These are phyloP conservation scores for Liolophura sinensis DNA, from an alignment of 1,140 invertebrate genomes.

Conservation along the genomic window DNA sequence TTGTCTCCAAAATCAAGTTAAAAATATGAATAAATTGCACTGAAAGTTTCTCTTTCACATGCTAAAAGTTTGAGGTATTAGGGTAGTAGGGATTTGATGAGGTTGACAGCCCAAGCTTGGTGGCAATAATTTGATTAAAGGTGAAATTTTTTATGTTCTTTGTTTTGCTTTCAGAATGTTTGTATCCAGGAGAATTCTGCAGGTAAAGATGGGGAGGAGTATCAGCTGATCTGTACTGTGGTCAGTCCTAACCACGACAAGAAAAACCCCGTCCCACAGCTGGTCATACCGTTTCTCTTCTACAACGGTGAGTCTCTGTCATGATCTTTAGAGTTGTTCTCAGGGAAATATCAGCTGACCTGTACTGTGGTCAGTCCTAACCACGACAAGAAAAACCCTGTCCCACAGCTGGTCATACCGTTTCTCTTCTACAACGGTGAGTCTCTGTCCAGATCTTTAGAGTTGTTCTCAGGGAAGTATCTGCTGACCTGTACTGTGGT, in stretches of 20 bases:
- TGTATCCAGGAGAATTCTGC: conserved; percentile 50
- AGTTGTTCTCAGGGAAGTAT: no score
- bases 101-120: no score
- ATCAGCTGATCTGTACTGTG: conserved; percentile 40
- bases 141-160: not conserved
- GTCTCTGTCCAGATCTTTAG: conserved; percentile 15
- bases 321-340: not conserved
- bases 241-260: conserved; percentile 30
- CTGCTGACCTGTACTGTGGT: no score
- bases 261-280: conserved; percentile 33
- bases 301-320: conserved; percentile 53
- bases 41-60: no score
- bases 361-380: conserved; percentile 34
- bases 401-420: conserved; percentile 43
- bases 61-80: no score
- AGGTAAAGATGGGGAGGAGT: conserved; percentile 55
- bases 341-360: conserved; percentile 43
- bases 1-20: no score
- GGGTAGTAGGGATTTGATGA: no score
- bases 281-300: conserved; percentile 53
- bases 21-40: no score
- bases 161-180: conserved; percentile 44
- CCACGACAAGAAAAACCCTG: conserved; percentile 29
- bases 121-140: not conserved
- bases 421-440: conserved; percentile 59